These are phyloP conservation scores for Rhadinocentrus ornatus DNA, from an alignment of 2,797 vertebrate genomes.

Conservation along the genomic window DNA sequence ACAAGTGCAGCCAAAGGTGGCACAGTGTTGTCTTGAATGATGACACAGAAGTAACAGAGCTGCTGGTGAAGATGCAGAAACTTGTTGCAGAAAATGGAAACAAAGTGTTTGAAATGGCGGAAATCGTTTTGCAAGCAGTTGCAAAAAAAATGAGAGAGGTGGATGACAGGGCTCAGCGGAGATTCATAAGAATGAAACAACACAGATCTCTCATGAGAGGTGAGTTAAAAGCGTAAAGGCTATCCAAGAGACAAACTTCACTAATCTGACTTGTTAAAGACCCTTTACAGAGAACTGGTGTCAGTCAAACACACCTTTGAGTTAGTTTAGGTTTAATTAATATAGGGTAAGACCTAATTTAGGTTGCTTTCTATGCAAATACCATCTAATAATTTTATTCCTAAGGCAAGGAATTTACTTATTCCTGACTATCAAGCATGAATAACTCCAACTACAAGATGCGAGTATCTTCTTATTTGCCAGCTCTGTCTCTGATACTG, in stretches of 20 bases:
- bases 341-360: neutral
- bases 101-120: conserved; percentile 60
- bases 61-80: conserved; percentile 63
- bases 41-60: conserved; percentile 3
- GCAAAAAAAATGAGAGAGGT: conserved; percentile 52
- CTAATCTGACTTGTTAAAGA: no score
- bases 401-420: neutral
- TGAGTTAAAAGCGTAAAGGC: conserved; percentile 21
- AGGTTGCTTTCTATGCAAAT: neutral
- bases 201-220: conserved; percentile 59
- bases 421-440: neutral
- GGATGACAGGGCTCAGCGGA: conserved; percentile 57
- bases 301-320: neutral
- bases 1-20: conserved; percentile 63
- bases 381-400: neutral
- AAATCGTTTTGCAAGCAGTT: neutral
- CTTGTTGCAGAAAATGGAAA: conserved; percentile 55
- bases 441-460: neutral
- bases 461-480: neutral
- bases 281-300: neutral
- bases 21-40: conserved; percentile 40
- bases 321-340: neutral
- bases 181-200: conserved; percentile 56
- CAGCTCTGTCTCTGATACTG: neutral
- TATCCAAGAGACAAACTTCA: no score